phyloP scores from a whole-genome alignment of 1,140 invertebrate species.

The Parasteatoda tepidariorum region DNA sequence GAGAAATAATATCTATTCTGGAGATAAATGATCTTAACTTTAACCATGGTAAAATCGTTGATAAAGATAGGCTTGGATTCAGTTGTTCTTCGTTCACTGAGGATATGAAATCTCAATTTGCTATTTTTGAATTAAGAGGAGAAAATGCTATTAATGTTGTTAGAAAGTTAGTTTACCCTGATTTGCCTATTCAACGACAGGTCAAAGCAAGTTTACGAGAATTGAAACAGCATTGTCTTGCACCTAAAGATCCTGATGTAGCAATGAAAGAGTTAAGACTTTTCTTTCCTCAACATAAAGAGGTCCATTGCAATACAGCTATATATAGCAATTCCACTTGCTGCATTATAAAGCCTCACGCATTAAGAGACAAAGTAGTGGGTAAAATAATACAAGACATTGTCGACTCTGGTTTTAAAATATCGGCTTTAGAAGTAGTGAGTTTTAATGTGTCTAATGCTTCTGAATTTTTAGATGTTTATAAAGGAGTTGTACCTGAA shows the following conservation, averaged over 20 bases:
- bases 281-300: constrained; percentile 75
- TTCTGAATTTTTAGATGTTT: constrained; percentile 93
- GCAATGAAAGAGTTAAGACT: constrained; percentile 72
- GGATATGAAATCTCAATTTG: constrained; percentile 4
- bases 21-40: constrained; percentile 21
- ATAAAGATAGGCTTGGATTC: constrained; percentile 31
- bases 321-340: constrained; percentile 79
- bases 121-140: constrained; percentile 60
- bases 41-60: constrained; percentile 23
- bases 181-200: constrained; percentile 3
- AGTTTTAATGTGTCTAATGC: constrained; percentile 68
- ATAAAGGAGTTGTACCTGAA: constrained; percentile 88
- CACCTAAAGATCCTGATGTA: neutral
- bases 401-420: constrained; percentile 78
- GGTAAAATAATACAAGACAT: constrained; percentile 82
- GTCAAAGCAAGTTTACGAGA: neutral
- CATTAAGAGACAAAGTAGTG: constrained; percentile 77
- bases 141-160: constrained; percentile 46
- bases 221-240: constrained; percentile 13
- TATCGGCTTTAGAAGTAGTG: constrained; percentile 81
- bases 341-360: constrained; percentile 93
- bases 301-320: constrained; percentile 72
- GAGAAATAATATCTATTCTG: constrained; percentile 28
- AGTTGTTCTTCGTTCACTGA: neutral
- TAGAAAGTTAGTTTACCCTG: constrained; percentile 34